Evolutionary conservation across 2,113 vertebrate genomes (phyloP).

Genomic region (Bos javanicus): DNA sequence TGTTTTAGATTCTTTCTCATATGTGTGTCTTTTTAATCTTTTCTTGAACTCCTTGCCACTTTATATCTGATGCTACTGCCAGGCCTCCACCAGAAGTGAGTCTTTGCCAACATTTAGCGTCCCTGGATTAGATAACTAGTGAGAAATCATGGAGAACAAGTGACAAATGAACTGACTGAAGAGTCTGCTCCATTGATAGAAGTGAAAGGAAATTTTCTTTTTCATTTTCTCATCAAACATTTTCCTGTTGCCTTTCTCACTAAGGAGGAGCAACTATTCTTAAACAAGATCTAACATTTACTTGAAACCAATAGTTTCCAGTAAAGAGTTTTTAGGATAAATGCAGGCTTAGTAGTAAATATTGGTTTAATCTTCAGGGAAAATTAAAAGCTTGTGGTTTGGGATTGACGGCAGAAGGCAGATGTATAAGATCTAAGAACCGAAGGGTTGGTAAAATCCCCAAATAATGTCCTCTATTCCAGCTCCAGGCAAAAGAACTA

Average conservation of each 20-base stretch:
- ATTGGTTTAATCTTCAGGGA: conserved; percentile 66
- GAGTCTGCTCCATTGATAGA: neutral
- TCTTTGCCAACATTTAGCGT: neutral
- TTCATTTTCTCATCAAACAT: neutral
- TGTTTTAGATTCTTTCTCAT: neutral
- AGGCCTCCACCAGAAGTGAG: neutral
- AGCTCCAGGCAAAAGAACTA: conserved; percentile 73
- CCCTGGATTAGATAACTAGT: neutral
- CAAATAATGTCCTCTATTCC: conserved; percentile 73
- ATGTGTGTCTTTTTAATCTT: conserved; percentile 9
- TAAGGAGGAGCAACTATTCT: conserved; percentile 35
- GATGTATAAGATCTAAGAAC: conserved; percentile 70
- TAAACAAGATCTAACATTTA: conserved; percentile 61
- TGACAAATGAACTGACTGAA: neutral
- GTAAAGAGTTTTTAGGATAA: conserved; percentile 64
- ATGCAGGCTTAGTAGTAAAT: conserved; percentile 58
- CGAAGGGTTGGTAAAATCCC: conserved; percentile 68
- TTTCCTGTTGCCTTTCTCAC: neutral
- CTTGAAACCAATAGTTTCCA: conserved; percentile 70
- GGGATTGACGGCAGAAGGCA: conserved; percentile 75
- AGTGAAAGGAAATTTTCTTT: neutral
- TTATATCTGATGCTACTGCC: neutral
- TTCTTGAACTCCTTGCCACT: neutral
- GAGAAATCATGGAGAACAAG: conserved; percentile 13
- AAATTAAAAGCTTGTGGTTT: conserved; percentile 77